Evolutionary conservation across 2,113 vertebrate genomes (phyloP), one percentile per base, ranked within the genome.

Genomic region (Chrysochloris asiatica): DNA sequence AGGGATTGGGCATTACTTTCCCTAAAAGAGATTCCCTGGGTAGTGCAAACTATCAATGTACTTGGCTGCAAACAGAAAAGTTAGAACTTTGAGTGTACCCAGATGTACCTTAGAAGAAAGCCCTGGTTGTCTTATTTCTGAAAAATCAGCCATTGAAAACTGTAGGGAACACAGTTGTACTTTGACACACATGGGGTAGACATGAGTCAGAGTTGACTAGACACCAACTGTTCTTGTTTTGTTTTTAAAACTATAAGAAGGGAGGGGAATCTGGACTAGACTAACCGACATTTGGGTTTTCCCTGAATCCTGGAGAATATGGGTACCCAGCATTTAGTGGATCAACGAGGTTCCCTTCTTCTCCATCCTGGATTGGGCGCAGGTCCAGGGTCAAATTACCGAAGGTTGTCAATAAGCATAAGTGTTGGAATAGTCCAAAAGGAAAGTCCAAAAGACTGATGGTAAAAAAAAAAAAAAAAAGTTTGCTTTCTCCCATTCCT

Each of bases 381-480:
- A 11, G 54, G 54, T 79, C 28, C 47, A 71, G 12, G 28, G 13
- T 86, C 54, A 91, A 89, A 90, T 61, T 92, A 47, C 80, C 91
- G 26, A 93, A 72, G 52, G 41, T 85, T 83, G 52, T 21, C 6
- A 61, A 54, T 43, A 73, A 93, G 8, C 11, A 71, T 24, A 16
- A 50, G 16, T 50, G 48, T 50, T 61, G 59, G 12, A 54, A 36
- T 24, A 83, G 47, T 77, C 72, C 78, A 56, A 82, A 69, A 86
- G 56, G 9, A n/a, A n/a, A n/a, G n/a, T n/a, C n/a, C n/a, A n/a
- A n/a, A n/a, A n/a, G n/a, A 54, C 8, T 43, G 33, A 33, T 7
- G 22, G 38, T 7, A 33, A 26, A 38, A 69, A 30, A n/a, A n/a
- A 6, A 33, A 26, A 38, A 69, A 30, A n/a, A 13, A 17, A 13